Evolutionary conservation across 2,797 vertebrate genomes (phyloP).

Genomic region (Monodelphis domestica): DNA sequence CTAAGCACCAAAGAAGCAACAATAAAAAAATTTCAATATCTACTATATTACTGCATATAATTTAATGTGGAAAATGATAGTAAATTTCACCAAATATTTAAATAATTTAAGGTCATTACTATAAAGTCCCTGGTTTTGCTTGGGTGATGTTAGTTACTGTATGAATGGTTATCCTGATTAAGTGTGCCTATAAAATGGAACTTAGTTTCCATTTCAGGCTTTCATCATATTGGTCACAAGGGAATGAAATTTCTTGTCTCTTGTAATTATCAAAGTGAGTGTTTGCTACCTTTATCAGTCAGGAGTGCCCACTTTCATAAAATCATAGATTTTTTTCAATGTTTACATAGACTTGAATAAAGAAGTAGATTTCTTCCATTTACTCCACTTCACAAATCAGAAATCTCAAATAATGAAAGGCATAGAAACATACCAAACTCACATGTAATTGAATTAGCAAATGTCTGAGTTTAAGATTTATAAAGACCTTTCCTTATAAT

Average conservation of each 20-base stretch:
- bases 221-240: not conserved
- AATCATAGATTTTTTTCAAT: not conserved
- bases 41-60: not conserved
- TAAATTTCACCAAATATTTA: not conserved
- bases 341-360: not conserved
- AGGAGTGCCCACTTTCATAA: not conserved
- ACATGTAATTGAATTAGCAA: not conserved
- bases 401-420: slow-evolving; percentile 20
- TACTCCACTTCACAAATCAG: slow-evolving; percentile 28
- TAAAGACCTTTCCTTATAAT: not conserved
- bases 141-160: not conserved
- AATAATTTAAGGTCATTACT: too few species aligned
- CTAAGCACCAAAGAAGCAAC: not conserved
- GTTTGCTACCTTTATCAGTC: not conserved
- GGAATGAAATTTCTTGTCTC: not conserved
- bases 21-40: not conserved
- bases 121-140: not conserved
- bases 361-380: slow-evolving; percentile 1
- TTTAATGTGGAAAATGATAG: not conserved
- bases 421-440: slow-evolving; percentile 25
- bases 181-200: not conserved
- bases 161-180: not conserved
- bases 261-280: not conserved
- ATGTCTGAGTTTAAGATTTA: not conserved
- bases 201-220: not conserved